These are phyloP conservation scores for Pampus argenteus DNA, from an alignment of 2,797 vertebrate genomes.

Conservation along the genomic window DNA sequence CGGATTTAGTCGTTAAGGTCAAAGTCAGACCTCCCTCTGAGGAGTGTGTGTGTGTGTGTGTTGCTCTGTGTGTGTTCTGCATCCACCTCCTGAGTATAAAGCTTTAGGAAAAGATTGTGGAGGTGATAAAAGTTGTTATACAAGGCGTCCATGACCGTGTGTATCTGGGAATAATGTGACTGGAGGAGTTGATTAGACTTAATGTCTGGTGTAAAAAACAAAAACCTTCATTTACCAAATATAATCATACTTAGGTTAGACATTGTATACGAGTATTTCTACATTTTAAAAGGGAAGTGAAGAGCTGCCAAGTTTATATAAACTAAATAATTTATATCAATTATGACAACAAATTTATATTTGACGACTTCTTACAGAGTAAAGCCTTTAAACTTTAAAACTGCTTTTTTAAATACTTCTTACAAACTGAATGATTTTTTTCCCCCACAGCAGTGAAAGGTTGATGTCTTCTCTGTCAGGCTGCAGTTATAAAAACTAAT, in stretches of 20 bases:
- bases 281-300: too few species aligned
- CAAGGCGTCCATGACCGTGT: conserved; percentile 42
- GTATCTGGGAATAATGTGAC: conserved; percentile 63
- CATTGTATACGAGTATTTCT: too few species aligned
- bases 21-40: conserved; percentile 22
- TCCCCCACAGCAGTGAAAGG: not conserved
- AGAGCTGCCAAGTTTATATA: too few species aligned
- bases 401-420: too few species aligned
- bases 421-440: too few species aligned
- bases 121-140: conserved; percentile 30
- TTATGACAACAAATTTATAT: too few species aligned
- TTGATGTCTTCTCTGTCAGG: not conserved
- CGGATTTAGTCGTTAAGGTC: conserved; percentile 34
- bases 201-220: too few species aligned
- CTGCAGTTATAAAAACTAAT: not conserved
- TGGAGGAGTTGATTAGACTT: conserved; percentile 60
- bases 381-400: too few species aligned
- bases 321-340: too few species aligned
- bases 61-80: not conserved
- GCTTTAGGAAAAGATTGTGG: not conserved
- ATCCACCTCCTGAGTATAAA: too few species aligned
- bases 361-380: too few species aligned
- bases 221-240: conserved; percentile 53
- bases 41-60: not conserved
- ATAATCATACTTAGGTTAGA: conserved; percentile 25